These are phyloP conservation scores for Monochamus alternatus DNA, from an alignment of 2,888 invertebrate species.

Conservation along the genomic window DNA sequence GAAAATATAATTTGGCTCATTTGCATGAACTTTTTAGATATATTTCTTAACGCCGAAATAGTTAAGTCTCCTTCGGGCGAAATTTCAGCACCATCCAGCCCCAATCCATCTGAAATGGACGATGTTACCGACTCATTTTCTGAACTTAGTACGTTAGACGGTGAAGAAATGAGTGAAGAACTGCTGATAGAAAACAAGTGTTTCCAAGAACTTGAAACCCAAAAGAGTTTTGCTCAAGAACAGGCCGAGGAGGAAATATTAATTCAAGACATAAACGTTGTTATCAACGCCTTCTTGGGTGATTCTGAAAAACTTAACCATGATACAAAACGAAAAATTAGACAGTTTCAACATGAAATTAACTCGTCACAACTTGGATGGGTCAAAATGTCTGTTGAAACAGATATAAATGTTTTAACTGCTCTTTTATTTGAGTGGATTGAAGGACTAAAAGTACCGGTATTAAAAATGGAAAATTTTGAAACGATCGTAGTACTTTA, in stretches of 20 bases:
- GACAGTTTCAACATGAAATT: conserved; percentile 76
- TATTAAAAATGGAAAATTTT: conserved; percentile 79
- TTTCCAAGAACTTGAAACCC: conserved; percentile 73
- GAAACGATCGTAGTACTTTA: conserved; percentile 78
- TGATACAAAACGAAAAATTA: conserved; percentile 73
- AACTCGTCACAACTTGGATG: conserved; percentile 81
- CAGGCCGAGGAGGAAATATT: conserved; percentile 60
- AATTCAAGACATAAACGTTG: conserved; percentile 61
- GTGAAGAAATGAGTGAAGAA: conserved; percentile 72
- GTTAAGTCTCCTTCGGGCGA: conserved; percentile 59
- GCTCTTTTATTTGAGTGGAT: conserved; percentile 84
- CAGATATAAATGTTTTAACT: conserved; percentile 76
- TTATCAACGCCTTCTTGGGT: conserved; percentile 74
- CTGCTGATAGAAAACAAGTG: conserved; percentile 72
- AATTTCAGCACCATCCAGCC: conserved; percentile 62
- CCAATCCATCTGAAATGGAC: conserved; percentile 64
- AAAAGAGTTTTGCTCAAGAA: conserved; percentile 64
- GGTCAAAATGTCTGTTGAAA: conserved; percentile 78
- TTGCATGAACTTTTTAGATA: conserved; percentile 49
- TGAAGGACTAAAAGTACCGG: conserved; percentile 80
- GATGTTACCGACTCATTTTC: conserved; percentile 61
- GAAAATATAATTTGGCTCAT: background rate
- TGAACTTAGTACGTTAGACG: conserved; percentile 65
- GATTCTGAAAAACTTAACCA: conserved; percentile 76
- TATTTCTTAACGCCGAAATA: conserved; percentile 56